Conservation (phyloP, 2,888 invertebrate genomes). For the Noctua janthe region DNA sequence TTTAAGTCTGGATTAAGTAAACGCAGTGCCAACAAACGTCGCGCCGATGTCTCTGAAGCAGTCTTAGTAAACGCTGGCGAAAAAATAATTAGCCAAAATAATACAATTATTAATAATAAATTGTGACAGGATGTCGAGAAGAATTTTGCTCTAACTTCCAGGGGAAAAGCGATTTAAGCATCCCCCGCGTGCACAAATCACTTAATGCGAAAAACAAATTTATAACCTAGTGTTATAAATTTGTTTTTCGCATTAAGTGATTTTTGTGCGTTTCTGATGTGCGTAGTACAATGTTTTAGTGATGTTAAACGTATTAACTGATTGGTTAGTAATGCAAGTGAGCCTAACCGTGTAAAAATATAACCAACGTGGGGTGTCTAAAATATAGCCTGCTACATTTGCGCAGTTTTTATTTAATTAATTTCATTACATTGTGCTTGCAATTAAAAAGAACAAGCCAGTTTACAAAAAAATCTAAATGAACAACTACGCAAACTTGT, state of each 20-base stretch:
- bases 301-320: background rate
- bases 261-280: background rate
- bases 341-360: background rate
- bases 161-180: background rate
- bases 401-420: background rate
- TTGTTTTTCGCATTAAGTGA: no score
- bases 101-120: background rate
- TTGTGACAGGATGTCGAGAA: background rate
- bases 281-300: background rate
- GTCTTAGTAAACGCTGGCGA: background rate
- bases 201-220: background rate
- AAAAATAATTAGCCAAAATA: no score
- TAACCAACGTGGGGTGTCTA: slow-evolving; percentile 3
- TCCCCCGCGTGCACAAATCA: background rate
- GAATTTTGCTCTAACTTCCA: background rate
- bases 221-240: no score
- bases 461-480: background rate
- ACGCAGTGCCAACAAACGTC: background rate
- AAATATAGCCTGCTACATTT: slow-evolving; percentile 14
- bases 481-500: background rate
- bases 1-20: background rate
- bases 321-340: background rate
- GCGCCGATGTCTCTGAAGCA: background rate
- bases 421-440: background rate
- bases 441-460: background rate